Base-by-base conservation (phyloP, 2,888 invertebrate species). In the Nomada ruficornis region DNA sequence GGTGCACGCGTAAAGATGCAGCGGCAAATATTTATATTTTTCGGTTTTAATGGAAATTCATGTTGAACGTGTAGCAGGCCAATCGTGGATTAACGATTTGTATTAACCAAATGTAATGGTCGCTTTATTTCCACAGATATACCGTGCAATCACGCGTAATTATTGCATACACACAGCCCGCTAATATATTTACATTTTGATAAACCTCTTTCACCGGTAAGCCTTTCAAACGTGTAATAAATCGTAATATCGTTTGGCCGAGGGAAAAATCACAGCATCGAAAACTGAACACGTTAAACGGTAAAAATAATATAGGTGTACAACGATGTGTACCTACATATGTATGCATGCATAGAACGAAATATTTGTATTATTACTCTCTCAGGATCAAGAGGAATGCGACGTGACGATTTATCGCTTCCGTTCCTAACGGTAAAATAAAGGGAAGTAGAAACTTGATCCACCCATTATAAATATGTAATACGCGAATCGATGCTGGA, bases 81-180 rank as follows among this genome's bases (percentile, higher is more conserved):
- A 72, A 76, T 71, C 76, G 72, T 71, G 76, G 76, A 74, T 86
- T 83, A 86, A 80, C 83, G 76, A 85, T 86, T 83, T 85, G 74
- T 85, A 86, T 86, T 85, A 86, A 86, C 86, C 82, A 76, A 82
- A 82, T 79, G 82, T 82, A 83, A 82, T 82, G 71, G 72, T 69
- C 68, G 83, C 82, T 82, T 82, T 82, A 83, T 82, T 82, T 79
- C 82, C 75, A 44, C 67, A 69, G 79, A 79, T 85, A 80, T 78
- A 63, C 82, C 83, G 80, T 78, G 76, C 78, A 83, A 86, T 78
- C 80, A 77, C 78, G 70, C 77, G 76, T 86, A 86, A 86, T 86
- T 84, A 79, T 70, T 79, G 69, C 64, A 54, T 65, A 69, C 72
- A 79, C 60, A 57, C 52, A 62, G 42, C 26, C 79, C 69, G 72